Percentiles rank a stretch among this genome's conserved stretches.
Conservation (phyloP, 2,888 invertebrate species). For the Erannis defoliaria region DNA sequence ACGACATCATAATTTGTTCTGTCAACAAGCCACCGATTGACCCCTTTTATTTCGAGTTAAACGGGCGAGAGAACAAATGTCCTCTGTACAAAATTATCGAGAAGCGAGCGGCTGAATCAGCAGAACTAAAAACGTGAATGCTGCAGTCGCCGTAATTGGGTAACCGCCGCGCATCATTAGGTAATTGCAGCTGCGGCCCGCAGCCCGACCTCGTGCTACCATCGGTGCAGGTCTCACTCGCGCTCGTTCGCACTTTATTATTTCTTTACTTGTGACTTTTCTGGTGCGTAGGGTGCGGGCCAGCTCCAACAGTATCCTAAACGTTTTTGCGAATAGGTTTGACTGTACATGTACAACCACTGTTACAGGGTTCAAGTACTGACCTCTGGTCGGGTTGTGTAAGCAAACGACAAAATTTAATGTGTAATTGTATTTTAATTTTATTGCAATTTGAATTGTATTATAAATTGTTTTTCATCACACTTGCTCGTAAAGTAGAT, state of each 20-base stretch:
- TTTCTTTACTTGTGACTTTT: background rate
- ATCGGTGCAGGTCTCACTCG: constrained; percentile 11
- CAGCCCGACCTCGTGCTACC: constrained; percentile 41
- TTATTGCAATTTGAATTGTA: too few species aligned
- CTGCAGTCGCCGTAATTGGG: constrained; percentile 76
- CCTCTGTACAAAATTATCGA: constrained; percentile 60
- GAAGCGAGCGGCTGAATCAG: constrained; percentile 62
- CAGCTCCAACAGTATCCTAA: too few species aligned
- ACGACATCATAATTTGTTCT: background rate
- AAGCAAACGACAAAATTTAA: too few species aligned
- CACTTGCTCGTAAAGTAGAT: too few species aligned
- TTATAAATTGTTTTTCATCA: too few species aligned
- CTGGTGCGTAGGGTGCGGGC: too few species aligned
- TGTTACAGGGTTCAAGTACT: too few species aligned
- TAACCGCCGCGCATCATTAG: constrained; percentile 80
- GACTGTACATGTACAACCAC: too few species aligned
- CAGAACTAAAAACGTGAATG: constrained; percentile 76
- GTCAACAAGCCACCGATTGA: constrained; percentile 5
- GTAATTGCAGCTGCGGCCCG: constrained; percentile 78
- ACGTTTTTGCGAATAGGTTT: too few species aligned
- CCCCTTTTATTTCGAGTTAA: constrained; percentile 39
- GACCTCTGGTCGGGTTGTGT: too few species aligned
- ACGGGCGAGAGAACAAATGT: constrained; percentile 46
- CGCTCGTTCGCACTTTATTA: background rate
- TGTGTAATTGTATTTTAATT: too few species aligned